phyloP scores from a whole-genome alignment of 2,113 vertebrate species.

The Forbesichthys agassizii region DNA sequence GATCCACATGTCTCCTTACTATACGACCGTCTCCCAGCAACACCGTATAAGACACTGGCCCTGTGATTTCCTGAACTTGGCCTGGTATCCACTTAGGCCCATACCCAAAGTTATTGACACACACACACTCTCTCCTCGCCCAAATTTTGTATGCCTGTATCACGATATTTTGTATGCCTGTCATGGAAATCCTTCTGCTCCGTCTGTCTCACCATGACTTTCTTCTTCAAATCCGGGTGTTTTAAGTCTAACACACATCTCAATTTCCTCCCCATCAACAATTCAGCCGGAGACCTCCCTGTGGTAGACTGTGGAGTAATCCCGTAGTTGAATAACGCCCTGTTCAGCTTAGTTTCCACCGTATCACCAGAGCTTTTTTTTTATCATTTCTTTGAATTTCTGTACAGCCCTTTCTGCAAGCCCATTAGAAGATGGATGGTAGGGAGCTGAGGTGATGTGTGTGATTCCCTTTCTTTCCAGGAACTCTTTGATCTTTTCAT shows the following conservation, averaged over 20 bases:
- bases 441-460: not conserved
- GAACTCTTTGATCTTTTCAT: slow-evolving; percentile 6
- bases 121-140: not conserved
- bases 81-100: slow-evolving; percentile 25
- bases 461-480: slow-evolving; percentile 10
- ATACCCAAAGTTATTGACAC: slow-evolving; percentile 8
- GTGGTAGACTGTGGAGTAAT: slow-evolving; percentile 31
- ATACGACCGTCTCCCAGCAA: slow-evolving; percentile 10
- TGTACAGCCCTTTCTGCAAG: not conserved
- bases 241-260: slow-evolving; percentile 3
- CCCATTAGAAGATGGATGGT: not conserved
- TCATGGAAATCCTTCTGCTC: slow-evolving; percentile 15
- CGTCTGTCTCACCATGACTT: not conserved
- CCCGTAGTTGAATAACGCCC: slow-evolving; percentile 25
- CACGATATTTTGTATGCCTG: not conserved
- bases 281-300: not conserved
- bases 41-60: slow-evolving; percentile 22
- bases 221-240: not conserved
- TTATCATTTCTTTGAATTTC: too few relatives aligned
- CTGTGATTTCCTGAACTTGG: not conserved
- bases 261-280: too few relatives aligned
- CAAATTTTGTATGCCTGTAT: slow-evolving; percentile 3
- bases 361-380: too few relatives aligned
- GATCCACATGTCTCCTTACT: slow-evolving; percentile 12
- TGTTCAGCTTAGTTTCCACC: too few relatives aligned